phyloP scores from a whole-genome alignment of 2,797 vertebrate species.

The Cirrhinus mrigala region DNA sequence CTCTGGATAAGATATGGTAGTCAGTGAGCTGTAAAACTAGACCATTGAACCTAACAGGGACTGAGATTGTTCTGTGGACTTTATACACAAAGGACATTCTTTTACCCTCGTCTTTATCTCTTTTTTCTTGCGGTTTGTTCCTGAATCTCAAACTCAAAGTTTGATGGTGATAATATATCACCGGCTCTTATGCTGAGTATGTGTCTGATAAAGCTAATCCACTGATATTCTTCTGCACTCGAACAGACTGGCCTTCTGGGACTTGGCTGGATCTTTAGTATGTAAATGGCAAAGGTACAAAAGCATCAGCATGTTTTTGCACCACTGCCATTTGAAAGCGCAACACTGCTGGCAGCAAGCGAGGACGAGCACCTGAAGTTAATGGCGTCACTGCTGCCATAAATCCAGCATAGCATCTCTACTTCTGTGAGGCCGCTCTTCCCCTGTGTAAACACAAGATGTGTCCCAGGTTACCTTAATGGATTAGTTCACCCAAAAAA shows the following conservation, averaged over 20 bases:
- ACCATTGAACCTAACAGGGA: constrained; percentile 55
- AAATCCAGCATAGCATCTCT: constrained; percentile 20
- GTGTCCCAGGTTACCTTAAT: background rate
- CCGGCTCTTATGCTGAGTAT: constrained; percentile 35
- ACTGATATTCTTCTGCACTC: constrained; percentile 16
- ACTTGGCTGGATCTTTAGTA: constrained; percentile 1
- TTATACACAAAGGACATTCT: constrained; percentile 40
- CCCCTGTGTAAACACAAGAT: background rate
- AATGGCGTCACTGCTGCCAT: constrained; percentile 11
- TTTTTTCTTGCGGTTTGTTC: constrained; percentile 16
- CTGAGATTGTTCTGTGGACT: constrained; percentile 54
- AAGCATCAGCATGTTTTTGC: constrained; percentile 12
- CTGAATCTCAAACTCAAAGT: constrained; percentile 32
- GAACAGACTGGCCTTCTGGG: background rate
- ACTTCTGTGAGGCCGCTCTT: background rate
- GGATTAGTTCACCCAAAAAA: background rate
- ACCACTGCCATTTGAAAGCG: constrained; percentile 6
- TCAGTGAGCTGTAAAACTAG: constrained; percentile 58
- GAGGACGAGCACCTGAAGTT: constrained; percentile 34
- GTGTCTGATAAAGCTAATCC: constrained; percentile 29
- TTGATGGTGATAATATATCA: constrained; percentile 44
- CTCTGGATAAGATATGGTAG: constrained; percentile 52
- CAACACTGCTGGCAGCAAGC: constrained; percentile 5
- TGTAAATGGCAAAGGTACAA: constrained; percentile 18
- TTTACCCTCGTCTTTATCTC: constrained; percentile 13